Percentiles rank a stretch among this genome's conserved stretches.
These are phyloP conservation scores for Drosophila gaucha DNA, from an alignment of 2,888 invertebrate species.

Conservation along the genomic window DNA sequence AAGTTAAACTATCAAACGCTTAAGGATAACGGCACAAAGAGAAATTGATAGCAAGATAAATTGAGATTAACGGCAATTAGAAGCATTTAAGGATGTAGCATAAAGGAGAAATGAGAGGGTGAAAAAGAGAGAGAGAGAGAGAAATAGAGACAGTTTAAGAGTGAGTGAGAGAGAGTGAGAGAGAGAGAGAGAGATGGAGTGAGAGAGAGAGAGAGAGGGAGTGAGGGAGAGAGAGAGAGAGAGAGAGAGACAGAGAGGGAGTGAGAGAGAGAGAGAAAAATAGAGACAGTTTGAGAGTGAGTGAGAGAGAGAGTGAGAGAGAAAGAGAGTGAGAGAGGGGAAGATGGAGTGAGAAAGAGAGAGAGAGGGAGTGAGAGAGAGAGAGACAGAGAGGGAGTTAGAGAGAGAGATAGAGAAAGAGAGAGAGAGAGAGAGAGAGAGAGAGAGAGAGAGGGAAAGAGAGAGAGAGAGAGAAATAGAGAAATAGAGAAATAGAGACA, in stretches of 20 bases:
- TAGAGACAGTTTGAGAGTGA: too few relatives aligned
- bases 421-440: background rate
- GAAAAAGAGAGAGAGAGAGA: background rate
- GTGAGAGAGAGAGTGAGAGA: background rate
- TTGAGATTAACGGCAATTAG: too few relatives aligned
- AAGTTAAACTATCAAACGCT: conserved; percentile 1
- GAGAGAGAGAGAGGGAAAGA: background rate
- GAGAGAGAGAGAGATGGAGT: background rate
- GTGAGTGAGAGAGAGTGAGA: background rate
- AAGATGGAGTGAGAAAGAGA: background rate
- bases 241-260: background rate
- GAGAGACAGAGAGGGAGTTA: too few relatives aligned
- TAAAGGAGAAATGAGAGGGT: background rate
- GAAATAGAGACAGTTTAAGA: background rate
- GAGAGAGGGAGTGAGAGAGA: background rate
- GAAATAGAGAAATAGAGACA: too few relatives aligned
- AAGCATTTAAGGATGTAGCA: background rate
- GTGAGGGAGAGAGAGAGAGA: background rate
- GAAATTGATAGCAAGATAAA: background rate
- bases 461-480: background rate
- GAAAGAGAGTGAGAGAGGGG: background rate
- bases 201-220: background rate
- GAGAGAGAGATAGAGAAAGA: background rate
- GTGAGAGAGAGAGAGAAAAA: background rate
- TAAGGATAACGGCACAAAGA: conserved; percentile 2